Evolutionary conservation across 2,888 invertebrate species (phyloP), one percentile per base, ranked within the genome.

Genomic region (Colletes collaris): DNA sequence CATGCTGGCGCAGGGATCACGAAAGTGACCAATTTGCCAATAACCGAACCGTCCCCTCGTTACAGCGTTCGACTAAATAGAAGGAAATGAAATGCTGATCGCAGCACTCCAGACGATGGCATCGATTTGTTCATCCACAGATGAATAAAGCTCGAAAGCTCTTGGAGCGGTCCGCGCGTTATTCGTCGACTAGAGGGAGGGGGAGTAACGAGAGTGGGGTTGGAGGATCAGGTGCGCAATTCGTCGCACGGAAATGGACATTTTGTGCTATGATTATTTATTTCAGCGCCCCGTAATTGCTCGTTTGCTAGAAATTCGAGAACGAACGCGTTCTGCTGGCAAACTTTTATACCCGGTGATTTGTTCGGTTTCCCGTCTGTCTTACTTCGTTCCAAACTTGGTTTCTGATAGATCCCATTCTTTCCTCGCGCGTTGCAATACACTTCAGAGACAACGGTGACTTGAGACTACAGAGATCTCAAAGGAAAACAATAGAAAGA

Each of bases 201-300:
- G 46, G n/a, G 16, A n/a, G 2, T 52, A 16, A 27, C 0, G 16
- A 37, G 50, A 11, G 58, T 6, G 19, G 53, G 8, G 40, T 4
- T 4, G 40, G 49, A 60, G 77, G 75, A 84, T 78, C 81, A 81
- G 84, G 84, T 75, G 81, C 58, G 58, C 69, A 63, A 70, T 81
- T 75, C 69, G 78, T 75, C 59, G 66, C 74, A 56, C 66, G 72
- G 59, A 81, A 83, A 83, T 81, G 62, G 77, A 73, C 83, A 76
- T 58, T 63, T 66, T 16, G 59, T 52, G 67, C 67, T 71, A 67
- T 75, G 71, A 83, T 81, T 83, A 83, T 78, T 83, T 84, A 83
- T 81, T 40, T 50, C 58, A 60, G 64, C 59, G 56, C 70, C 35
- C 19, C 50, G 62, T 68, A 76, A 75, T 77, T 64, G 75, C 63